Evolutionary conservation across 1,140 invertebrate species (phyloP), one percentile per base, ranked within the genome.

Genomic region (Caenorhabditis tropicalis): DNA sequence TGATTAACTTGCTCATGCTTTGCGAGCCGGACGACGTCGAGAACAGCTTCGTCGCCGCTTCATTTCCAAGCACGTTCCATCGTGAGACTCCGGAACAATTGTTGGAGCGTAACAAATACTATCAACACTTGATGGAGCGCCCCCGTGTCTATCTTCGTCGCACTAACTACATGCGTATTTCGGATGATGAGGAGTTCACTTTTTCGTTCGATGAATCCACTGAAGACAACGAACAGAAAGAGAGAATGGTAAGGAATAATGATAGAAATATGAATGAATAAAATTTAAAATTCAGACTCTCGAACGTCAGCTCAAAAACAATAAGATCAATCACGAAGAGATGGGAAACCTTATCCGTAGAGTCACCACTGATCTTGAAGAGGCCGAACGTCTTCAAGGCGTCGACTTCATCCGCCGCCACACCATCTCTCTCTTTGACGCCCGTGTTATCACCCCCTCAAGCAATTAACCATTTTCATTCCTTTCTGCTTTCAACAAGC

Each of bases 401-500:
- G 29, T 21, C 24, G 36, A 24, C 9, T 74, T 43, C n/a, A n/a
- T 74, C 2, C 65, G 36, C n/a, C 65, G 65, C n/a, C 24, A n/a
- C 65, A 74, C 65, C 24, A n/a, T 39, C 1, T 33, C 65, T 15
- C 36, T 74, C 10, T 74, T 24, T n/a, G 65, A 74, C 21, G 65
- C 65, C 10, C 33, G 65, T 12, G 65, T 74, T 43, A 24, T 9
- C 3, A 74, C 43, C 24, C 65, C 65, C 65, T 43, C 65, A 74
- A 36, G 43, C 65, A 74, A 74, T 74, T 74, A 74, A 74, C n/a
- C 65, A 74, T 15, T 43, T 74, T 65, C 31, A 19, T 65, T 65
- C 36, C 36, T 65, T 15, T 33, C 19, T 36, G 29, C 7, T 43
- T 74, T 12, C 36, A 74, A 33, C 65, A 46, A 31, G 65, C 36